These are phyloP conservation scores for Pyrgilauda ruficollis DNA, from an alignment of 2,113 vertebrate genomes.

Conservation along the genomic window DNA sequence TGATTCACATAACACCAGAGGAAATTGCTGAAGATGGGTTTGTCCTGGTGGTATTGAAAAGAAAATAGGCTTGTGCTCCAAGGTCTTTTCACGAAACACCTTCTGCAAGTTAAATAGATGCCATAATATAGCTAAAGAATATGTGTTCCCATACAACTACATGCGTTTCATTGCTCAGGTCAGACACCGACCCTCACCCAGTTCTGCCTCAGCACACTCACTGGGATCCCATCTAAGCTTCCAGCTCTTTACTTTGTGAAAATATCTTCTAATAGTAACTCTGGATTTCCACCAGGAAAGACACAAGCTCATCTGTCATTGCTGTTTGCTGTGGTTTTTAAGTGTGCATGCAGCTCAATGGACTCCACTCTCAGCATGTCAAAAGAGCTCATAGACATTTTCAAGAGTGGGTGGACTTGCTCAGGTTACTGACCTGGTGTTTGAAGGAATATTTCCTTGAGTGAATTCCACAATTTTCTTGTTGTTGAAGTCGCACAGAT, in stretches of 20 bases:
- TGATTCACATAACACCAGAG: not conserved
- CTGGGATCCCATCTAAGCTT: not conserved
- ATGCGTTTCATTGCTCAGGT: not conserved
- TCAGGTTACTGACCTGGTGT: not conserved
- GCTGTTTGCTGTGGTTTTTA: not conserved
- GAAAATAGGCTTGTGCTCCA: slow-evolving; percentile 6
- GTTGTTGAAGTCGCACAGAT: not conserved
- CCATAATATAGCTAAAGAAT: not conserved
- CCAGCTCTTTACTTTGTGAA: not conserved
- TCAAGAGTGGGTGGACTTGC: not conserved
- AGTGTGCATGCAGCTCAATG: not conserved
- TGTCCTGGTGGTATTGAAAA: slow-evolving; percentile 10
- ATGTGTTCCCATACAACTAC: not conserved
- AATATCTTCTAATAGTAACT: not conserved
- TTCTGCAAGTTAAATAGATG: slow-evolving; percentile 21
- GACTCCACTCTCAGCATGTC: not conserved
- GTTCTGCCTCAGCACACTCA: not conserved
- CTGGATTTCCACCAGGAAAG: not conserved
- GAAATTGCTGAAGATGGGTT: not conserved
- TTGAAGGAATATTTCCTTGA: not conserved
- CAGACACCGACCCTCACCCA: accelerated
- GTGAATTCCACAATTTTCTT: not conserved
- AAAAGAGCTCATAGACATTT: not conserved
- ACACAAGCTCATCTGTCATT: not conserved
- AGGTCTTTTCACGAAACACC: not conserved